A percentile compares a stretch with the other conserved stretches of the same genome.
Conservation (phyloP, 2,797 vertebrate species). For the Poeciliopsis gracilis region DNA sequence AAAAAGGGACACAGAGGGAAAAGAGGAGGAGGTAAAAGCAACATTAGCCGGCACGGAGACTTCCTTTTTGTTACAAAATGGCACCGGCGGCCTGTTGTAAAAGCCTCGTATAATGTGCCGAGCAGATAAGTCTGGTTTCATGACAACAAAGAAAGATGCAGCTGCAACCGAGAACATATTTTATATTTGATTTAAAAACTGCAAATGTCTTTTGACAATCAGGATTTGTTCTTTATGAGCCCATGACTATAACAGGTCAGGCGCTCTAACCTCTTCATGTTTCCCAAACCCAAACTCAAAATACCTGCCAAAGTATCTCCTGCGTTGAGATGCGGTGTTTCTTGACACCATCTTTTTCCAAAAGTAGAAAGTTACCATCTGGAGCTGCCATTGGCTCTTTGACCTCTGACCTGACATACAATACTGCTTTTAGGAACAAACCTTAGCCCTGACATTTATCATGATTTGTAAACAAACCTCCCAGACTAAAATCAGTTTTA, state of each 20-base stretch:
- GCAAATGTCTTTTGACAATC: conserved; percentile 17
- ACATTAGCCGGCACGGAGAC: conserved; percentile 41
- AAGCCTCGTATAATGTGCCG: conserved; percentile 45
- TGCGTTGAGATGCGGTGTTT: conserved; percentile 17
- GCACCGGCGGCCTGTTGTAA: conserved; percentile 32
- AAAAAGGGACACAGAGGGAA: conserved; percentile 68
- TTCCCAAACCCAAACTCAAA: conserved; percentile 36
- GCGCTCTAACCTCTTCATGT: conserved; percentile 11
- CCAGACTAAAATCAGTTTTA: not conserved
- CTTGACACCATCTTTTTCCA: conserved; percentile 47
- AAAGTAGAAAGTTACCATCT: conserved; percentile 61
- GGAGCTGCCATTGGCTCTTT: conserved; percentile 40
- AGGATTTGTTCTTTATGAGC: conserved; percentile 17
- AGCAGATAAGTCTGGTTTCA: conserved; percentile 31
- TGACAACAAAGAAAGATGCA: conserved; percentile 17
- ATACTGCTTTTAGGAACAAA: conserved; percentile 40
- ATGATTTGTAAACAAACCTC: conserved; percentile 52
- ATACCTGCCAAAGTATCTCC: conserved; percentile 44
- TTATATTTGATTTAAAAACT: not conserved
- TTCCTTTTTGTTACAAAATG: conserved; percentile 63
- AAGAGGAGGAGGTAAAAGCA: conserved; percentile 48
- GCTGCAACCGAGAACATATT: conserved; percentile 12
- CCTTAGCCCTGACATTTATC: conserved; percentile 40
- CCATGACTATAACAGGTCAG: conserved; percentile 17
- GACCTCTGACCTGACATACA: conserved; percentile 58